A percentile compares a stretch with the other conserved stretches of the same genome.
These are phyloP conservation scores for Syritta pipiens DNA, from an alignment of 2,888 invertebrate genomes.

Conservation along the genomic window DNA sequence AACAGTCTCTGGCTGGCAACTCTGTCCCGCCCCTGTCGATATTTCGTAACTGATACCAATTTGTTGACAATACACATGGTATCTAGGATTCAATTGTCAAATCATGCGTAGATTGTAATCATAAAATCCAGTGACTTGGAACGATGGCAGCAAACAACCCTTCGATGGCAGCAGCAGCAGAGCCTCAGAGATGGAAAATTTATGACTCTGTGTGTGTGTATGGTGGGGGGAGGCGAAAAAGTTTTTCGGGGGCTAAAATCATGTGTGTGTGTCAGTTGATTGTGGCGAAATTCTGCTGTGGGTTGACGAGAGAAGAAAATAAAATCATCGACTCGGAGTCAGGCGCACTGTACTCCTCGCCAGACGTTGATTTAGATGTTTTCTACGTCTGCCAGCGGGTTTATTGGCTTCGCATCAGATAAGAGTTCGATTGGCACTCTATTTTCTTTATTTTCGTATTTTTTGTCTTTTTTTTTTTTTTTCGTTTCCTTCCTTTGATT, in stretches of 20 bases:
- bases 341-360: conserved; percentile 36
- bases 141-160: conserved; percentile 70
- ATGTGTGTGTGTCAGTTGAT: conserved; percentile 45
- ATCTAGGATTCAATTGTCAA: conserved; percentile 72
- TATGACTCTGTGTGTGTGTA: conserved; percentile 45
- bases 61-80: conserved; percentile 72
- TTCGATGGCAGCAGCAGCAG: conserved; percentile 56
- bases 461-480: conserved; percentile 8
- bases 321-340: conserved; percentile 50
- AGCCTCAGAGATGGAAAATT: conserved; percentile 48
- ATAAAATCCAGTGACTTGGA: conserved; percentile 71
- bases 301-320: conserved; percentile 19
- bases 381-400: conserved; percentile 68
- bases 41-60: conserved; percentile 70
- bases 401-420: conserved; percentile 69
- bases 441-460: conserved; percentile 37
- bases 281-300: conserved; percentile 43
- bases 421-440: conserved; percentile 68
- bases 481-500: conserved; percentile 45
- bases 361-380: conserved; percentile 68
- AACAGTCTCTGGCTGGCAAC: background rate
- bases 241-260: conserved; percentile 10
- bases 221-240: no score
- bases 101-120: conserved; percentile 73
- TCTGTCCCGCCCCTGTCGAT: conserved; percentile 23